A percentile compares a stretch with the other conserved stretches of the same genome.
Evolutionary conservation across 2,888 invertebrate genomes (phyloP).

Genomic region (Choristoneura rosaceana): DNA sequence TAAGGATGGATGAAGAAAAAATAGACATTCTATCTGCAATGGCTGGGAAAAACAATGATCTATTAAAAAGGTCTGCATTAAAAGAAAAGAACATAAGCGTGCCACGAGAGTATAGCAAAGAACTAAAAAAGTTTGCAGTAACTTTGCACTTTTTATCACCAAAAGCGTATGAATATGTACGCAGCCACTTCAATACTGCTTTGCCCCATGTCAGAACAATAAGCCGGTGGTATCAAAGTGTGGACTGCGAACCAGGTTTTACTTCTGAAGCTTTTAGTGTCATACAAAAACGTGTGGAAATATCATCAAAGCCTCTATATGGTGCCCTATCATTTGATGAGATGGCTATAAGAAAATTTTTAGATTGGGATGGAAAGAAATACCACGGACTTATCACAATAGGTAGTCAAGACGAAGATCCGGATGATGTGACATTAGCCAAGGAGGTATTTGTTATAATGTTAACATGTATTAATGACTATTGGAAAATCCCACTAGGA

Average conservation of each 20-base stretch:
- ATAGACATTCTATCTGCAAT: neutral
- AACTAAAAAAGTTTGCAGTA: neutral
- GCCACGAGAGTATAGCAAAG: neutral
- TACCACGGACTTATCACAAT: too few species aligned
- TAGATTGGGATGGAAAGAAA: too few species aligned
- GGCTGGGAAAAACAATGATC: neutral
- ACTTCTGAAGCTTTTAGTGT: neutral
- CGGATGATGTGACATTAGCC: too few species aligned
- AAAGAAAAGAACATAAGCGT: neutral
- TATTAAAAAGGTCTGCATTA: neutral
- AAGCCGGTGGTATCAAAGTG: too few species aligned
- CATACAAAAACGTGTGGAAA: too few species aligned
- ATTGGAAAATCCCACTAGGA: too few species aligned
- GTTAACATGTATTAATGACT: too few species aligned
- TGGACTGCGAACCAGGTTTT: neutral
- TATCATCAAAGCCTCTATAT: too few species aligned
- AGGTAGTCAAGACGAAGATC: too few species aligned
- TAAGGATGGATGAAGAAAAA: neutral
- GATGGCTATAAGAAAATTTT: too few species aligned
- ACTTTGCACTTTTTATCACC: neutral
- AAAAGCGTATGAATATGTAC: neutral
- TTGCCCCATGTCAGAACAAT: neutral
- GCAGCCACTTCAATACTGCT: neutral
- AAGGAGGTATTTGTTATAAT: too few species aligned
- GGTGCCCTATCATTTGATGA: too few species aligned